A percentile compares a stretch with the other conserved stretches of the same genome.
Evolutionary conservation across 2,113 vertebrate genomes (phyloP).

Genomic region (Zonotrichia leucophrys): DNA sequence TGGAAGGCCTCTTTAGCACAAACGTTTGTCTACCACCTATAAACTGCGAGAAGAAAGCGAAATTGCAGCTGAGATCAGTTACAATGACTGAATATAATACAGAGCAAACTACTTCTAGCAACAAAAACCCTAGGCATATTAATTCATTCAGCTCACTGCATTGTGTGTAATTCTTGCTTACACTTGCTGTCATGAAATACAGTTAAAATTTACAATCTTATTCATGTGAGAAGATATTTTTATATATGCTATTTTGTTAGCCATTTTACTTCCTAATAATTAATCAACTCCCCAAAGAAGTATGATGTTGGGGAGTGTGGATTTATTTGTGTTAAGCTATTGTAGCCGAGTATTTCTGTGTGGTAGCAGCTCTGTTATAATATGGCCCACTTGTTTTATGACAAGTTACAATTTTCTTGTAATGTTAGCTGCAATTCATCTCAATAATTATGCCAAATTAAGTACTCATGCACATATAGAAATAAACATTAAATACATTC

Average conservation of each 20-base stretch:
- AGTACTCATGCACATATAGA: conserved; percentile 71
- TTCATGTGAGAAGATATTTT: conserved; percentile 74
- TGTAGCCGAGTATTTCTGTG: conserved; percentile 56
- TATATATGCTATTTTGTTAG: conserved; percentile 74
- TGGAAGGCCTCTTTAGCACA: not conserved
- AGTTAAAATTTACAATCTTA: conserved; percentile 74
- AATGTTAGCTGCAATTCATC: conserved; percentile 75
- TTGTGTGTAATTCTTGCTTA: conserved; percentile 77
- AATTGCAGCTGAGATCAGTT: conserved; percentile 53
- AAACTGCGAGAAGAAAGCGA: conserved; percentile 46
- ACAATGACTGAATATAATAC: conserved; percentile 53
- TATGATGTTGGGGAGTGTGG: conserved; percentile 44
- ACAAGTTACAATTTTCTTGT: conserved; percentile 84
- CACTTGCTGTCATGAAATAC: conserved; percentile 66
- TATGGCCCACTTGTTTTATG: conserved; percentile 72
- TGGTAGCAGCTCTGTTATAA: conserved; percentile 66
- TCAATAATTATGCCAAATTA: conserved; percentile 81
- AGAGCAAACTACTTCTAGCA: conserved; percentile 67
- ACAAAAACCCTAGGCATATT: conserved; percentile 57
- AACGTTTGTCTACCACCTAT: not conserved
- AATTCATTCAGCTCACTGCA: conserved; percentile 65
- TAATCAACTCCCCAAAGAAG: conserved; percentile 72
- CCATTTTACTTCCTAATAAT: conserved; percentile 76
- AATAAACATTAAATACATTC: conserved; percentile 74
- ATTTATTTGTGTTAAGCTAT: conserved; percentile 72